phyloP scores from a whole-genome alignment of 2,888 invertebrate genomes.

The Pyrochroa serraticornis region DNA sequence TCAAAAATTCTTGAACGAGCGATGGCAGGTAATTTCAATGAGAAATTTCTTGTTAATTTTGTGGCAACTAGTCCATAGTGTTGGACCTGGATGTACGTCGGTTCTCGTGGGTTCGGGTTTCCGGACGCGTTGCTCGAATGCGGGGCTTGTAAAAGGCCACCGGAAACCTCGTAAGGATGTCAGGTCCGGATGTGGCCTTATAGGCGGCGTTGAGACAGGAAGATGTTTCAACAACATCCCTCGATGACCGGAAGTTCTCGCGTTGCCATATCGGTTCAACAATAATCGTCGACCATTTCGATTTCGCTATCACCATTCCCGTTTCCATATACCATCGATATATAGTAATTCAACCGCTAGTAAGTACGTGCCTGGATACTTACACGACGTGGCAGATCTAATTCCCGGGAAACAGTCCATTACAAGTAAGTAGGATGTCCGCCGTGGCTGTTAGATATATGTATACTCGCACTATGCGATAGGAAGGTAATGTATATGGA shows the following conservation, averaged over 20 bases:
- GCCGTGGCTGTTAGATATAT: slow-evolving; percentile 37
- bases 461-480: slow-evolving; percentile 13
- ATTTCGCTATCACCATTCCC: too few relatives aligned
- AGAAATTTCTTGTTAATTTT: too few relatives aligned
- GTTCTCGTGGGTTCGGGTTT: too few relatives aligned
- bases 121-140: neutral
- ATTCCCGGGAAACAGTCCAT: slow-evolving; percentile 53
- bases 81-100: too few relatives aligned
- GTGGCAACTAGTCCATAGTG: too few relatives aligned
- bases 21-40: too few relatives aligned
- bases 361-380: slow-evolving; percentile 38
- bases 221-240: slow-evolving; percentile 35
- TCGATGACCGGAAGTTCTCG: slow-evolving; percentile 33
- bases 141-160: slow-evolving; percentile 24
- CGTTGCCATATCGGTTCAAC: too few relatives aligned
- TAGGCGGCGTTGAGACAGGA: slow-evolving; percentile 29
- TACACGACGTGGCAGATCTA: slow-evolving; percentile 42
- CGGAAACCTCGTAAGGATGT: slow-evolving; percentile 35
- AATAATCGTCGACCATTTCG: too few relatives aligned
- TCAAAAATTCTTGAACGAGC: too few relatives aligned
- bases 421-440: slow-evolving; percentile 54
- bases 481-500: slow-evolving; percentile 25
- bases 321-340: neutral
- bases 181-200: slow-evolving; percentile 39
- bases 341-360: slow-evolving; percentile 18